Percentiles rank a stretch among this genome's conserved stretches.
Evolutionary conservation across 2,888 invertebrate species (phyloP).

Genomic region (Meteorus colon): DNA sequence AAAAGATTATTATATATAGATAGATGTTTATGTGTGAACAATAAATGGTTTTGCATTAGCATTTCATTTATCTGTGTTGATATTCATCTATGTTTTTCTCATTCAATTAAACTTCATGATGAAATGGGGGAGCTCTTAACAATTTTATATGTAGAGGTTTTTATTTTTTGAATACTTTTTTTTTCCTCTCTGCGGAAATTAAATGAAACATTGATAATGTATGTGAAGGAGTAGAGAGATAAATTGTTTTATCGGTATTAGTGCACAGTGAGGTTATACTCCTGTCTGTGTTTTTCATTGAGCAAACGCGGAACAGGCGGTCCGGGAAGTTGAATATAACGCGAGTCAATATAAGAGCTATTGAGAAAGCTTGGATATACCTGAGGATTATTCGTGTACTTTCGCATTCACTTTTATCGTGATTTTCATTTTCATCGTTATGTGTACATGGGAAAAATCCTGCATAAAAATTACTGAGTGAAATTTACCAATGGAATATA

Average conservation of each 20-base stretch:
- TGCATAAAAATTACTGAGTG: too few relatives aligned
- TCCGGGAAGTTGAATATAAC: constrained; percentile 41
- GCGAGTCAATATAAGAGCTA: background rate
- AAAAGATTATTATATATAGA: background rate
- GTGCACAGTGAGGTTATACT: background rate
- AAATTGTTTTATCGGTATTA: background rate
- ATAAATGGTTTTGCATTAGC: background rate
- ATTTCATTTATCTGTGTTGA: background rate
- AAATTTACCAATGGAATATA: too few relatives aligned
- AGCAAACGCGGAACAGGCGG: constrained; percentile 37
- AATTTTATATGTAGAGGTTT: too few relatives aligned
- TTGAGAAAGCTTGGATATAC: constrained; percentile 2
- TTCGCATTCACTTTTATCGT: background rate
- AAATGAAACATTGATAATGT: background rate
- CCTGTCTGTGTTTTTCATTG: constrained; percentile 28
- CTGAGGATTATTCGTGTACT: background rate
- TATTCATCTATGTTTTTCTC: background rate
- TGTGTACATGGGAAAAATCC: background rate
- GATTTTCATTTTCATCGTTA: background rate
- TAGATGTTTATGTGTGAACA: background rate
- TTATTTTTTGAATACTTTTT: background rate
- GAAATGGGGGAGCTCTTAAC: background rate
- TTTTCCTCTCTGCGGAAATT: background rate
- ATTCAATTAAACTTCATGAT: constrained; percentile 3
- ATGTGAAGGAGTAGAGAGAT: background rate